Base-by-base conservation (phyloP, 2,888 invertebrate species). In the Epirrhoe tristata region DNA sequence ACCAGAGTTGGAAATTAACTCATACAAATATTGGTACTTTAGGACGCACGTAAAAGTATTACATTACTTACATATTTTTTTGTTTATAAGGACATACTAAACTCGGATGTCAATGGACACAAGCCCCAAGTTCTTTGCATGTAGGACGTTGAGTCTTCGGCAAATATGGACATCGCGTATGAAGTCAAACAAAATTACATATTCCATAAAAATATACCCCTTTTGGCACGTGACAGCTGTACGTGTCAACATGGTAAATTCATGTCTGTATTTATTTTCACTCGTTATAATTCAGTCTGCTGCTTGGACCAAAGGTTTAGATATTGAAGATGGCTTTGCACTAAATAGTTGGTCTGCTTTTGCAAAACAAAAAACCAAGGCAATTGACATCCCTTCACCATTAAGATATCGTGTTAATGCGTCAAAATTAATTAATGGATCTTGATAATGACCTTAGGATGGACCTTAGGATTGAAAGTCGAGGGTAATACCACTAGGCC, bases 191-290 rank as follows among this genome's bases (percentile, higher is more conserved):
- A 93, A 79, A 93, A 93, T 93, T 93, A 93, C 91, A 90, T 93
- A 92, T 93, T 93, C 92, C 91, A 93, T 93, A 93, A 93, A 93
- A 93, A 93, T 92, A 90, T 91, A 92, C 90, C 91, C 91, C 88
- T 91, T 91, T 89, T 81, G 74, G 86, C 86, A 87, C 91, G 92
- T 92, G 91, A 90, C 90, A 81, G 77, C 77, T 73, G 69, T 69
- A 83, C 84, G 82, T 82, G 83, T 76, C 77, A 76, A 76, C 80
- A 75, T 57, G 59, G 64, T 66, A 60, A 63, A 69, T 71, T 66
- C 67, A 75, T 76, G 72, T 68, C 71, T 72, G 69, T 77, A 77
- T 75, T 78, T 77, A 79, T 77, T 75, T 75, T 74, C 67, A 72
- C 63, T 34, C 58, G 56, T 68, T 51, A 57, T 54, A 67, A 70